Percentiles rank a stretch among this genome's conserved stretches.
Conservation (phyloP, 2,888 invertebrate genomes). For the Athrips mouffetella region DNA sequence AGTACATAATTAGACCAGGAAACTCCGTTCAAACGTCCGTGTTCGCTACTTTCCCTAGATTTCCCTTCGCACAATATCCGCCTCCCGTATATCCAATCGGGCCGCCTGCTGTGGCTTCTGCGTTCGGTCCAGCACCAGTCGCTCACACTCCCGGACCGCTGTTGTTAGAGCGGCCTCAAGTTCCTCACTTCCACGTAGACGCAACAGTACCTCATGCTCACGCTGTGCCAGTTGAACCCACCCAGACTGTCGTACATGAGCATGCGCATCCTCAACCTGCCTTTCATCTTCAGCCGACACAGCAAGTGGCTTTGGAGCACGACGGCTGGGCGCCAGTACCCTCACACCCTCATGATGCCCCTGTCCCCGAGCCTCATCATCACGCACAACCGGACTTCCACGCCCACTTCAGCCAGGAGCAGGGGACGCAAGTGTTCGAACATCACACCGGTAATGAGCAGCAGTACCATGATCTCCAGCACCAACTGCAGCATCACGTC, state of each 20-base stretch:
- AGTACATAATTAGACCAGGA: slow-evolving; percentile 64
- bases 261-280: slow-evolving; percentile 31
- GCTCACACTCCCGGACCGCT: slow-evolving; percentile 32
- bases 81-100: slow-evolving; percentile 33
- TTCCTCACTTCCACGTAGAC: slow-evolving; percentile 44
- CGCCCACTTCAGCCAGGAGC: slow-evolving; percentile 57
- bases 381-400: slow-evolving; percentile 30
- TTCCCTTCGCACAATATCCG: slow-evolving; percentile 56
- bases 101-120: slow-evolving; percentile 32
- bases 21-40: slow-evolving; percentile 64
- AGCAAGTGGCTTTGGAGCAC: slow-evolving; percentile 39
- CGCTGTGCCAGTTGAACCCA: slow-evolving; percentile 36
- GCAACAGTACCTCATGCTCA: slow-evolving; percentile 24
- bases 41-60: slow-evolving; percentile 68
- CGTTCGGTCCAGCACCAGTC: slow-evolving; percentile 19
- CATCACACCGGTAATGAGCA: slow-evolving; percentile 51
- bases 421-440: slow-evolving; percentile 62
- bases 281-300: slow-evolving; percentile 28
- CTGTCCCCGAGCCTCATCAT: slow-evolving; percentile 22
- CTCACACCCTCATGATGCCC: slow-evolving; percentile 19
- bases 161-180: slow-evolving; percentile 47
- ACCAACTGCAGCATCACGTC: slow-evolving; percentile 60
- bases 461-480: slow-evolving; percentile 53
- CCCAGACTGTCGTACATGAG: slow-evolving; percentile 28
- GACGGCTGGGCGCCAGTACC: slow-evolving; percentile 69